phyloP scores from a whole-genome alignment of 2,113 vertebrate species.

The Conger conger region DNA sequence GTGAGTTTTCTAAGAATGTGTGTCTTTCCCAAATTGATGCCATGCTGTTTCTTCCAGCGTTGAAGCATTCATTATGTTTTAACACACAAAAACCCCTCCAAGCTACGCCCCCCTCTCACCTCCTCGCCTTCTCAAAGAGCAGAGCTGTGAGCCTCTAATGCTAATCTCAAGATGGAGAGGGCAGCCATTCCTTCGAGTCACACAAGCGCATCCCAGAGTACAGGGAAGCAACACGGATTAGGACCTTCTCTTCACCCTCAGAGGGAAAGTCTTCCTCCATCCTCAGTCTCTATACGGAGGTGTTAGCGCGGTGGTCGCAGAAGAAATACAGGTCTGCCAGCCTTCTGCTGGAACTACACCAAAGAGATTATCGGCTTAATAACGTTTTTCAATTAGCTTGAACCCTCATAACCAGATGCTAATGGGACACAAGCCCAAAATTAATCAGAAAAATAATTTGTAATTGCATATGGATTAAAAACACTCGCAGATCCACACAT shows the following conservation, averaged over 20 bases:
- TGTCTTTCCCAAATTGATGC: slow-evolving; percentile 34
- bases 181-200: not conserved
- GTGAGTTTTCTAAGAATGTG: slow-evolving; percentile 20
- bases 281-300: slow-evolving; percentile 72
- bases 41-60: slow-evolving; percentile 38
- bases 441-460: slow-evolving; percentile 60
- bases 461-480: slow-evolving; percentile 58
- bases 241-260: slow-evolving; percentile 65
- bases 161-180: not conserved
- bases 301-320: slow-evolving; percentile 34
- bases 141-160: not conserved
- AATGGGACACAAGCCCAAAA: slow-evolving; percentile 59
- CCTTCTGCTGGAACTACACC: slow-evolving; percentile 44
- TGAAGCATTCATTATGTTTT: slow-evolving; percentile 44
- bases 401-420: slow-evolving; percentile 67
- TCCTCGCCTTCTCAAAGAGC: not conserved
- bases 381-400: slow-evolving; percentile 63
- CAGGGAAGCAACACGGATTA: slow-evolving; percentile 66
- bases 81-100: slow-evolving; percentile 48
- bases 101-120: not conserved
- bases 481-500: slow-evolving; percentile 46
- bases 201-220: slow-evolving; percentile 40
- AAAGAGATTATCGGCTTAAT: slow-evolving; percentile 66
- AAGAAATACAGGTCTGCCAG: slow-evolving; percentile 52
- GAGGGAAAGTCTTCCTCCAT: slow-evolving; percentile 62